Evolutionary conservation across 2,888 invertebrate genomes (phyloP).

Genomic region (Cryptocheilus praepositus): DNA sequence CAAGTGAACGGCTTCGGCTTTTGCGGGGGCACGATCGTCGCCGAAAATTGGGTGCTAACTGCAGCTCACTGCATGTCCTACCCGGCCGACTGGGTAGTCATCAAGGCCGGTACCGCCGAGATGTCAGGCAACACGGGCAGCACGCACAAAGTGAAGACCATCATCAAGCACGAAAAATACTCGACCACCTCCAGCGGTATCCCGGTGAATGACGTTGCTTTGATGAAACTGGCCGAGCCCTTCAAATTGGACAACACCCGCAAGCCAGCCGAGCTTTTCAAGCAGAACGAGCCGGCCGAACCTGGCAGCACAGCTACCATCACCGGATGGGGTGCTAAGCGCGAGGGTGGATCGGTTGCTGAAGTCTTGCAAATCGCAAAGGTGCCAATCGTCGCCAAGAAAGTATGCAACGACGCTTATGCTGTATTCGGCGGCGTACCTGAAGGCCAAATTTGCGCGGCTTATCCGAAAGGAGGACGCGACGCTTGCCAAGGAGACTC

Average conservation of each 20-base stretch:
- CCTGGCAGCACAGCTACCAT: slow-evolving; percentile 46
- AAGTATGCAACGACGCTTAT: slow-evolving; percentile 76
- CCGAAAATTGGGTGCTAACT: slow-evolving; percentile 76
- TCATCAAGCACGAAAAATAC: slow-evolving; percentile 77
- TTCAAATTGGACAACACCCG: slow-evolving; percentile 75
- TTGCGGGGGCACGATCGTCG: slow-evolving; percentile 79
- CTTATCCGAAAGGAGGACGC: slow-evolving; percentile 77
- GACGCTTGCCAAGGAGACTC: slow-evolving; percentile 66
- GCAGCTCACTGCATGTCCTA: slow-evolving; percentile 78
- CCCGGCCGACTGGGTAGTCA: slow-evolving; percentile 29
- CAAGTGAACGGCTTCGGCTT: slow-evolving; percentile 74
- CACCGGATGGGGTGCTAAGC: slow-evolving; percentile 59
- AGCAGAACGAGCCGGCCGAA: slow-evolving; percentile 56
- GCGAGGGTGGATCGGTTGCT: slow-evolving; percentile 33
- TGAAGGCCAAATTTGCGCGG: slow-evolving; percentile 78
- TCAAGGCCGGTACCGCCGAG: slow-evolving; percentile 74
- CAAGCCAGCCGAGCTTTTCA: slow-evolving; percentile 75
- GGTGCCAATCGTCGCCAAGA: slow-evolving; percentile 77
- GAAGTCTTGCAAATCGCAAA: slow-evolving; percentile 75
- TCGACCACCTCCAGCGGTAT: slow-evolving; percentile 66
- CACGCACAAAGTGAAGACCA: slow-evolving; percentile 72
- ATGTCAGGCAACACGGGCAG: slow-evolving; percentile 75
- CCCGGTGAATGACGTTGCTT: slow-evolving; percentile 76
- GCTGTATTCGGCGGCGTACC: slow-evolving; percentile 34
- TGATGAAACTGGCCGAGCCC: slow-evolving; percentile 76